These are phyloP conservation scores for Limnodromus scolopaceus DNA, from an alignment of 2,797 vertebrate genomes.

Conservation along the genomic window DNA sequence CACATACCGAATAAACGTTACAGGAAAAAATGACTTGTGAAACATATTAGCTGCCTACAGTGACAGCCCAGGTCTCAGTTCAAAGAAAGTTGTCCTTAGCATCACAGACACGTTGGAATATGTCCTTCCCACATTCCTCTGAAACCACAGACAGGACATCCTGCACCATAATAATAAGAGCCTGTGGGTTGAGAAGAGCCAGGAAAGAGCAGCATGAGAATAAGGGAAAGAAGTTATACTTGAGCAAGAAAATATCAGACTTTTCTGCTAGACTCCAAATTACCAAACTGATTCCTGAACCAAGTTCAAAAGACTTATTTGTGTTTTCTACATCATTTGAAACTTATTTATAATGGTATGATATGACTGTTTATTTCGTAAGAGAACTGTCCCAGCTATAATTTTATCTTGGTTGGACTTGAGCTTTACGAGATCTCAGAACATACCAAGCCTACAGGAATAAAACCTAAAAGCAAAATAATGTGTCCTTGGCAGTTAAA, in stretches of 20 bases:
- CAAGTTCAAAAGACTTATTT: background rate
- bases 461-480: background rate
- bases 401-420: background rate
- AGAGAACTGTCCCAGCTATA: background rate
- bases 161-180: background rate
- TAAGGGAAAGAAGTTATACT: background rate
- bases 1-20: background rate
- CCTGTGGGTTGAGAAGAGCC: background rate
- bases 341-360: background rate
- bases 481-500: background rate
- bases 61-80: background rate
- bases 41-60: background rate
- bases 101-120: background rate
- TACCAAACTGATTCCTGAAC: background rate
- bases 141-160: conserved; percentile 10
- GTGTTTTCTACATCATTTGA: background rate
- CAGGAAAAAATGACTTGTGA: background rate
- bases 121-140: background rate
- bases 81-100: conserved; percentile 17
- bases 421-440: background rate
- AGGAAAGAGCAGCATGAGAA: background rate
- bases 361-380: background rate
- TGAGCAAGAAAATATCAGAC: background rate
- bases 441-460: background rate
- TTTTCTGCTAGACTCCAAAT: background rate